phyloP scores from a whole-genome alignment of 2,888 invertebrate genomes.

The Drosophila aldrichi region DNA sequence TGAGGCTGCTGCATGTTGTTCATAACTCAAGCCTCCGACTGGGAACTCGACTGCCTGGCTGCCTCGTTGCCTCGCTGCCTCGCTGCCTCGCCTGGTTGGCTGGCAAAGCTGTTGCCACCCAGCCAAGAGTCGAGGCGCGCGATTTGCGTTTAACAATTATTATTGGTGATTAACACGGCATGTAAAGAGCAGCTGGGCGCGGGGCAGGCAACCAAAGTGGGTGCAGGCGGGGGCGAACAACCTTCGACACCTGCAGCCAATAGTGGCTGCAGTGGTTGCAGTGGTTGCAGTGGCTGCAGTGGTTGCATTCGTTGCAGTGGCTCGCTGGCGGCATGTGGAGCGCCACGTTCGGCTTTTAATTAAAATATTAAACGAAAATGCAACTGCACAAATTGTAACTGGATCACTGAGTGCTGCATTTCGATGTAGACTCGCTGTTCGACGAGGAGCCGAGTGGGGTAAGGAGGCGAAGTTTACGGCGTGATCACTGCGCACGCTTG shows the following conservation, averaged over 20 bases:
- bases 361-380: slow-evolving; percentile 79
- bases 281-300: slow-evolving; percentile 10
- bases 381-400: slow-evolving; percentile 67
- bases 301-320: slow-evolving; percentile 7
- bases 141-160: slow-evolving; percentile 80
- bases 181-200: slow-evolving; percentile 59
- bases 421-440: not conserved
- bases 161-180: slow-evolving; percentile 81
- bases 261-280: slow-evolving; percentile 9
- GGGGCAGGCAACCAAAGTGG: not conserved
- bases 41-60: slow-evolving; percentile 17
- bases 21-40: slow-evolving; percentile 68
- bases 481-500: slow-evolving; percentile 53
- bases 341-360: slow-evolving; percentile 75
- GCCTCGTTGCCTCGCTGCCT: slow-evolving; percentile 6
- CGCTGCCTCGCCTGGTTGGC: slow-evolving; percentile 7
- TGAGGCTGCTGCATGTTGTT: slow-evolving; percentile 42
- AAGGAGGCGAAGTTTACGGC: slow-evolving; percentile 21
- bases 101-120: slow-evolving; percentile 24
- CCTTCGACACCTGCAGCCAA: slow-evolving; percentile 78
- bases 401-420: slow-evolving; percentile 35
- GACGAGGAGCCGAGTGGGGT: not conserved
- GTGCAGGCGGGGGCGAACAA: slow-evolving; percentile 48
- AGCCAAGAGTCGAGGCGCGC: slow-evolving; percentile 47
- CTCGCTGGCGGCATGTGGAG: slow-evolving; percentile 65